Evolutionary conservation across 2,113 vertebrate genomes (phyloP), one percentile per base, ranked within the genome.

Genomic region (Eulemur rufifrons): DNA sequence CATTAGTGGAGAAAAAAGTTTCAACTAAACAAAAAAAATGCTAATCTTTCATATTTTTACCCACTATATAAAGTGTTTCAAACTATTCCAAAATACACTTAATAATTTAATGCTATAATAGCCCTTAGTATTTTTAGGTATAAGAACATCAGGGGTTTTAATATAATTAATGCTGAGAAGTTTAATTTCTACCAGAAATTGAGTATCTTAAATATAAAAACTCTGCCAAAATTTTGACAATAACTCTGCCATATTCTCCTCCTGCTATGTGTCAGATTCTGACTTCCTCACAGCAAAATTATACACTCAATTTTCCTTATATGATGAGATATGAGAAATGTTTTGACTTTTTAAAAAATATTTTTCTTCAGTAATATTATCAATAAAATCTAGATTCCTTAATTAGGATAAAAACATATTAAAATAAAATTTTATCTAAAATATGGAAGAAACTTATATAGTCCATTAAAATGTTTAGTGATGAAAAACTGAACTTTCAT

Each of bases 171-270:
- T 76, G 25, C 27, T 52, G 15, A 85, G 2, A 95, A 93, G 29
- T 94, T 89, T 83, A 92, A 84, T 39, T 96, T 91, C 45, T 91
- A 84, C 4, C 17, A 89, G 18, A 97, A 95, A 91, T 17, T 86
- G 25, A 95, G 61, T 45, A 78, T 2, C 42, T 93, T 82, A 63
- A 90, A 96, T 47, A 37, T 29, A 80, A 84, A 95, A 54, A 54
- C n/a, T 63, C 8, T 83, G 7, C 8, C 61, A 56, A 73, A 91
- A 84, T 76, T 94, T 88, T 64, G 52, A 61, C 5, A 96, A 45
- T 69, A 96, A 84, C 25, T 73, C 66, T 59, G 9, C 8, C 42
- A 88, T 91, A 86, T 81, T 86, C 77, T 74, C 27, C 27, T 81
- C 54, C 66, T 93, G 61, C 21, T 80, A 25, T 42, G 66, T 63